Conservation (phyloP, 1,140 invertebrate species). For the Tenebrio molitor region DNA sequence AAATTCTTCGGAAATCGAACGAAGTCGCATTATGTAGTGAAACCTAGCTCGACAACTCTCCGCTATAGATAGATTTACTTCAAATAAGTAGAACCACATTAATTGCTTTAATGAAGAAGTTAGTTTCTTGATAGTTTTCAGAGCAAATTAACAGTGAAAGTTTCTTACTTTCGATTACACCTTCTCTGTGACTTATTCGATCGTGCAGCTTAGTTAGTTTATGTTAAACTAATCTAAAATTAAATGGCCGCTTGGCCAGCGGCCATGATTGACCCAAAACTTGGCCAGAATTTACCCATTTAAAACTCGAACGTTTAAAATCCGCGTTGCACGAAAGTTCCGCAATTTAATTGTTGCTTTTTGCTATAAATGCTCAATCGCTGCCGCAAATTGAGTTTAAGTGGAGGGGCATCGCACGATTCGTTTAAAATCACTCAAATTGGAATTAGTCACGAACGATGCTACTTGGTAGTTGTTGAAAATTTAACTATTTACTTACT, state of each 20-base stretch:
- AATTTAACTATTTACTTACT: slow-evolving; percentile 64
- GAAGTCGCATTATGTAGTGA: background rate
- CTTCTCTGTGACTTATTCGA: no score
- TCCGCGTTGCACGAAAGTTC: background rate
- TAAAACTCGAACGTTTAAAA: slow-evolving; percentile 1
- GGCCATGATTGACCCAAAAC: background rate
- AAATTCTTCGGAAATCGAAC: background rate
- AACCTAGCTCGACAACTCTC: background rate
- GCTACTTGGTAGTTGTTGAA: background rate
- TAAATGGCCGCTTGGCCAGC: background rate
- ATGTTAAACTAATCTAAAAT: background rate
- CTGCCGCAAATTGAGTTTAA: slow-evolving; percentile 16
- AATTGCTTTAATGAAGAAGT: slow-evolving; percentile 11
- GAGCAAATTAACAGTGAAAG: background rate
- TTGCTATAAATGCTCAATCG: slow-evolving; percentile 18
- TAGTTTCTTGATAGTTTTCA: slow-evolving; percentile 21
- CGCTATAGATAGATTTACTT: background rate
- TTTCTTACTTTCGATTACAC: slow-evolving; percentile 7
- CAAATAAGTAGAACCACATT: background rate
- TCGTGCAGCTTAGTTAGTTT: background rate
- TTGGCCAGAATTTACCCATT: background rate
- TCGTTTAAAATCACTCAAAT: slow-evolving; percentile 5
- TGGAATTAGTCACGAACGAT: slow-evolving; percentile 24
- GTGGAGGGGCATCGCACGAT: no score
- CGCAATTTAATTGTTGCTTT: slow-evolving; percentile 5